phyloP scores from a whole-genome alignment of 2,888 invertebrate species.

The Thelaira solivaga region DNA sequence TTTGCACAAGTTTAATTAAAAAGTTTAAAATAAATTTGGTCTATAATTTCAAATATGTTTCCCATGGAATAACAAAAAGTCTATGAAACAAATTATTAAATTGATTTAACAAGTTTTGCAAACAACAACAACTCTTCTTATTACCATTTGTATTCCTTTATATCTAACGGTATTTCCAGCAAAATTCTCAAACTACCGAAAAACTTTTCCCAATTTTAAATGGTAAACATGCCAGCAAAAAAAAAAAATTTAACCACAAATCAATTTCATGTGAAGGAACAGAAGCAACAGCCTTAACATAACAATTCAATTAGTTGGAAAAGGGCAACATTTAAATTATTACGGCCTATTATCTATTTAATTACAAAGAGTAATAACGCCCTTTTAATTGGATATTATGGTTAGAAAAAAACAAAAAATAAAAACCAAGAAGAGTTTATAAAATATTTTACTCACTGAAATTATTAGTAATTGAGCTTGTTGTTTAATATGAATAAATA shows the following conservation, averaged over 20 bases:
- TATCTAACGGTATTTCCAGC: too few relatives aligned
- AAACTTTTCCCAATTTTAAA: too few relatives aligned
- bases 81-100: too few relatives aligned
- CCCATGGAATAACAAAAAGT: too few relatives aligned
- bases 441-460: not conserved
- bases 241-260: slow-evolving; percentile 11
- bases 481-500: not conserved
- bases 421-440: not conserved
- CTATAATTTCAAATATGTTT: too few relatives aligned
- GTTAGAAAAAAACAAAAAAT: slow-evolving; percentile 11
- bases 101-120: too few relatives aligned
- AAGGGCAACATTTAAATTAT: not conserved
- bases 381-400: slow-evolving; percentile 25
- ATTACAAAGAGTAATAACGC: not conserved
- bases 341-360: slow-evolving; percentile 15
- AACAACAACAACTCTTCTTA: too few relatives aligned
- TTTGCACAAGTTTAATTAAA: too few relatives aligned
- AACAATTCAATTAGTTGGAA: not conserved
- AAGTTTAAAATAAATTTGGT: too few relatives aligned
- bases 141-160: too few relatives aligned
- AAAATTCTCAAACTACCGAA: too few relatives aligned
- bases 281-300: not conserved
- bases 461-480: slow-evolving; percentile 17
- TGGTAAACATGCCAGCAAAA: too few relatives aligned
- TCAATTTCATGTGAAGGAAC: not conserved